Conservation (phyloP, 2,797 vertebrate species). For the Sebastes vulpes region DNA sequence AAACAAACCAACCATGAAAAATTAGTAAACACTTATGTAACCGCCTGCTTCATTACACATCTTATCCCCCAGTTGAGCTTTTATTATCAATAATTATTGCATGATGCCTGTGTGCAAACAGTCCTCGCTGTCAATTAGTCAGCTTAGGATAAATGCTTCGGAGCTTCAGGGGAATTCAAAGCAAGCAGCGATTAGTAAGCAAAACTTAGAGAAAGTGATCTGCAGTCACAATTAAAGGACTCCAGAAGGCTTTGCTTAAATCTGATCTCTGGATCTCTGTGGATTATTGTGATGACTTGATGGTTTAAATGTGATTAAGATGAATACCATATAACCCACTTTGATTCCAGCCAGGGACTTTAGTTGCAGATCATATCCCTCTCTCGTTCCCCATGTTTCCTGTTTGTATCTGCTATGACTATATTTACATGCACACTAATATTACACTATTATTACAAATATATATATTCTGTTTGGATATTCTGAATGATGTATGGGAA, state of each 20-base stretch:
- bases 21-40: not conserved
- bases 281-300: conserved; percentile 22
- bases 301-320: conserved; percentile 9
- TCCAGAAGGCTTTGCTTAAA: conserved; percentile 30
- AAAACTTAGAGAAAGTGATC: conserved; percentile 44
- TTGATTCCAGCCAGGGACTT: not conserved
- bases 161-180: conserved; percentile 48
- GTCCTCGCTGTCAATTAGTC: conserved; percentile 35
- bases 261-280: conserved; percentile 19
- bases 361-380: not conserved
- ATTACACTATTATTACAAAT: no score
- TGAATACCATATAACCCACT: not conserved
- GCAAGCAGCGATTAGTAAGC: conserved; percentile 54
- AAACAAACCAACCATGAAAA: not conserved
- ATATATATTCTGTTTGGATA: not conserved
- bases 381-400: not conserved
- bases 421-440: no score
- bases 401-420: not conserved
- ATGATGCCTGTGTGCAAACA: conserved; percentile 14
- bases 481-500: no score
- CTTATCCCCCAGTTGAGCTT: not conserved
- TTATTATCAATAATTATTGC: conserved; percentile 39
- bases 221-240: conserved; percentile 13
- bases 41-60: conserved; percentile 3
- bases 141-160: conserved; percentile 38